Evolutionary conservation across 2,888 invertebrate genomes (phyloP).

Genomic region (Pandemis corylana): DNA sequence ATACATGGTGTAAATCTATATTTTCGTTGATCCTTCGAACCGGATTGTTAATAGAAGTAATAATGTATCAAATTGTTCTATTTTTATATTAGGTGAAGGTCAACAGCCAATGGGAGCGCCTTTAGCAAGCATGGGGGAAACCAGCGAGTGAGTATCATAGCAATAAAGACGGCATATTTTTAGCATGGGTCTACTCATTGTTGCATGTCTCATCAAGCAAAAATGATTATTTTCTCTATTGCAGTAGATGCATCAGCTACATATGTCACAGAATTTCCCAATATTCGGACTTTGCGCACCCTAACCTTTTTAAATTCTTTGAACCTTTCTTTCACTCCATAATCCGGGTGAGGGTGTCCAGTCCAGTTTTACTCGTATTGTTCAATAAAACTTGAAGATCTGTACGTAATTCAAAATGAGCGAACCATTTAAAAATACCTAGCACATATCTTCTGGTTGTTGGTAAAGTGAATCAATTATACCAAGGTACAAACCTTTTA

Average conservation of each 20-base stretch:
- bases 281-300: conserved; percentile 24
- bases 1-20: neutral
- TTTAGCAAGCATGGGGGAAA: conserved; percentile 86
- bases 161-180: conserved; percentile 3
- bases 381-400: neutral
- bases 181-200: conserved; percentile 37
- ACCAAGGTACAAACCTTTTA: too few relatives aligned
- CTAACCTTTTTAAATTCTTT: conserved; percentile 8
- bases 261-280: neutral
- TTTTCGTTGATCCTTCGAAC: conserved; percentile 45
- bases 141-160: conserved; percentile 85
- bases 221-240: neutral
- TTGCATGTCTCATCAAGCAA: conserved; percentile 30
- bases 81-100: conserved; percentile 72
- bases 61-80: conserved; percentile 38
- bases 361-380: neutral
- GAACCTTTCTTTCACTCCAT: neutral
- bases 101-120: conserved; percentile 85
- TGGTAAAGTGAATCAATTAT: neutral
- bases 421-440: neutral
- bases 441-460: neutral
- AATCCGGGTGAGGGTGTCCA: neutral
- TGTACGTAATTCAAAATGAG: neutral
- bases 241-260: conserved; percentile 5
- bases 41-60: neutral